Conservation (phyloP, 2,888 invertebrate species). For the Ichneumoninae sp. region DNA sequence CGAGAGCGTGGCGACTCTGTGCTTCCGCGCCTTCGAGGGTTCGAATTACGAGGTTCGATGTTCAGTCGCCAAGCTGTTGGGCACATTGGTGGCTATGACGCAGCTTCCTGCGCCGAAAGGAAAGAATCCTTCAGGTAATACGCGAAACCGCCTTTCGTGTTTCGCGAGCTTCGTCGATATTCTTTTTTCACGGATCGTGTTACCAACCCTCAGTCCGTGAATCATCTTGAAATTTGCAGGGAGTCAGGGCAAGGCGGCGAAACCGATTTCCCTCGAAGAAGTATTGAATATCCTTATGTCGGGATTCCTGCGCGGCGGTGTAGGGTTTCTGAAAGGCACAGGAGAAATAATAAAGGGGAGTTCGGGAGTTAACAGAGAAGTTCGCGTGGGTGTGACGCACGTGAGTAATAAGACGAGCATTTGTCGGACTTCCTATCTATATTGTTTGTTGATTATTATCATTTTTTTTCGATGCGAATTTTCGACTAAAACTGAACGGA, state of each 20-base stretch:
- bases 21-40: conserved; percentile 95
- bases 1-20: conserved; percentile 95
- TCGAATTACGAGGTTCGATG: conserved; percentile 97
- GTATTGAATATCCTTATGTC: conserved; percentile 95
- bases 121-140: conserved; percentile 84
- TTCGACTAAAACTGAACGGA: neutral
- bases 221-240: conserved; percentile 81
- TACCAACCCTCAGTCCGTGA: neutral
- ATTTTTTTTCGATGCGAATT: neutral
- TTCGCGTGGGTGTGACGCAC: conserved; percentile 98
- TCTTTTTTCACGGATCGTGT: neutral
- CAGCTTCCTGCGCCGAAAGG: conserved; percentile 88
- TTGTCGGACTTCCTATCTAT: conserved; percentile 14
- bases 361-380: conserved; percentile 96
- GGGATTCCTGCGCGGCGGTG: conserved; percentile 97
- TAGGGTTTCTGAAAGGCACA: conserved; percentile 96
- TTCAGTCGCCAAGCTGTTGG: conserved; percentile 96
- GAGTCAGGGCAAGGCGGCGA: conserved; percentile 87
- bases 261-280: conserved; percentile 94
- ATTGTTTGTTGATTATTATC: conserved; percentile 12
- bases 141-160: neutral
- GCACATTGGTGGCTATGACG: conserved; percentile 93
- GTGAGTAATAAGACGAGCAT: conserved; percentile 86
- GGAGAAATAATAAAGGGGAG: conserved; percentile 98
- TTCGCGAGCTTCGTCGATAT: neutral